Conservation (phyloP, 2,888 invertebrate genomes). For the Eupithecia dodoneata region DNA sequence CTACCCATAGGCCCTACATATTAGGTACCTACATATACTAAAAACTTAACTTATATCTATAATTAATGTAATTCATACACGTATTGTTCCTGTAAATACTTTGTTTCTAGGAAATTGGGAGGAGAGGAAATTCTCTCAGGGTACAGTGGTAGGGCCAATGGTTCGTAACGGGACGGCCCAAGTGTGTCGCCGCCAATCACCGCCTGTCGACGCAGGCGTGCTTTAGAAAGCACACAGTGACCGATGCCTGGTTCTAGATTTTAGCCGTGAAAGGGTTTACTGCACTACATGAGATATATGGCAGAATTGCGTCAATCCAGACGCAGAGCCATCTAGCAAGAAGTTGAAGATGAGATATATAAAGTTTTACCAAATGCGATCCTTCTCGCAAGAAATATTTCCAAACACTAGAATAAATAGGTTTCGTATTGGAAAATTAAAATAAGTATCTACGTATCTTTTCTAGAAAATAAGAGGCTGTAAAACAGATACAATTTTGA, state of each 20-base stretch:
- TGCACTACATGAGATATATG: neutral
- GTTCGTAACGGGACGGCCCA: constrained; percentile 66
- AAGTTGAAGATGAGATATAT: neutral
- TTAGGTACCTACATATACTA: no score
- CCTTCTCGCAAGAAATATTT: neutral
- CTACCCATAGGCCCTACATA: no score
- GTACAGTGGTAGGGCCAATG: constrained; percentile 52
- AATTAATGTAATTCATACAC: no score
- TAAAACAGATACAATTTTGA: neutral
- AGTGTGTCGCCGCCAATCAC: constrained; percentile 75
- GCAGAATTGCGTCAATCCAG: no score
- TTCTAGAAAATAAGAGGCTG: neutral
- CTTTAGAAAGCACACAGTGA: constrained; percentile 66
- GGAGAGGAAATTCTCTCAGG: neutral
- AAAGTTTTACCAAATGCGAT: neutral
- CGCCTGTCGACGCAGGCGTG: constrained; percentile 57
- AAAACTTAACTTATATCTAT: no score
- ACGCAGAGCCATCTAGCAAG: no score
- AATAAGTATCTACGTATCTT: neutral
- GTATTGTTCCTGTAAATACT: neutral
- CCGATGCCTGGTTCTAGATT: constrained; percentile 52
- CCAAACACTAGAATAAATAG: neutral
- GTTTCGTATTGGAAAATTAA: neutral
- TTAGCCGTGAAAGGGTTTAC: constrained; percentile 15
- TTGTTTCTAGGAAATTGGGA: neutral